phyloP scores from a whole-genome alignment of 2,797 vertebrate species.

The Cheracebus regulus region DNA sequence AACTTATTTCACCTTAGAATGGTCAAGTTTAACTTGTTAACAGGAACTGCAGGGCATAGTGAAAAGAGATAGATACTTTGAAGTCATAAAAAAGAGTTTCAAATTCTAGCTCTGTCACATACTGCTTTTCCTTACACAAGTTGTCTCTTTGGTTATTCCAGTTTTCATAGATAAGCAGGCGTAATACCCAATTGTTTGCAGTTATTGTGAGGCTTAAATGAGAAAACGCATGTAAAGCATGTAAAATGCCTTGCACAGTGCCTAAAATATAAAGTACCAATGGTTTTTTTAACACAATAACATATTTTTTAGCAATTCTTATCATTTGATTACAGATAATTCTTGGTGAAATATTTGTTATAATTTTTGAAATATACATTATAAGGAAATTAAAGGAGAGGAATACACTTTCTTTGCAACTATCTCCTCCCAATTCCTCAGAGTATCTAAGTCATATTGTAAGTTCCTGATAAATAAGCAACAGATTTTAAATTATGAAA shows the following conservation, averaged over 20 bases:
- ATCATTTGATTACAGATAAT: neutral
- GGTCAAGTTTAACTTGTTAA: neutral
- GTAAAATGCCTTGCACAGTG: neutral
- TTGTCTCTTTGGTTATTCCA: neutral
- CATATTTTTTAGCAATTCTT: neutral
- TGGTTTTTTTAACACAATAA: neutral
- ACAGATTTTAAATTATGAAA: neutral
- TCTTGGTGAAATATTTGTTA: neutral
- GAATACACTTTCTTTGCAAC: neutral
- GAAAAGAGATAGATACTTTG: neutral
- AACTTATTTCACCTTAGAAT: neutral
- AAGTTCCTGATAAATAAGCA: neutral
- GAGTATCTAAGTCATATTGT: neutral
- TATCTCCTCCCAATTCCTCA: neutral
- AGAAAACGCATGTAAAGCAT: neutral
- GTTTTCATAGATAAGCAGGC: neutral
- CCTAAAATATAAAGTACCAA: neutral
- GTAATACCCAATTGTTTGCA: neutral
- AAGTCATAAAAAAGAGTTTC: neutral
- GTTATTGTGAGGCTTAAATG: neutral
- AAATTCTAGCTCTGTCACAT: neutral
- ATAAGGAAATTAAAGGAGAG: neutral
- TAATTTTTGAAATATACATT: neutral
- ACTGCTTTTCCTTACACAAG: neutral
- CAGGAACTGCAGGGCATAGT: neutral